Conservation (phyloP, 2,113 vertebrate species). For the Calcarius ornatus region DNA sequence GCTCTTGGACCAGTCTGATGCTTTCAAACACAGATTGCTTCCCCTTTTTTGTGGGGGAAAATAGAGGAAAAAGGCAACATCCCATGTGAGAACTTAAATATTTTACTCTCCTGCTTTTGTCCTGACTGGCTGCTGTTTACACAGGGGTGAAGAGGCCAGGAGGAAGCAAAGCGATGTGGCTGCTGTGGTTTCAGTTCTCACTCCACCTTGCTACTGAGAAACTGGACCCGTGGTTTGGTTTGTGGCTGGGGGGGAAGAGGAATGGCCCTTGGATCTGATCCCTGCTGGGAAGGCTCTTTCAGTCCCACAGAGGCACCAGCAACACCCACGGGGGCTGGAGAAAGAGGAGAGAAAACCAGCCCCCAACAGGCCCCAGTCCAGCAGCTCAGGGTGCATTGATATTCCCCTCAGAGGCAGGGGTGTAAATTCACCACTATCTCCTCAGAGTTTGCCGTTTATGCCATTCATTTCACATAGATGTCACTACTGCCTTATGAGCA, state of each 20-base stretch:
- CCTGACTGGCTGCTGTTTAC: not conserved
- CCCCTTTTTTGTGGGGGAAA: not conserved
- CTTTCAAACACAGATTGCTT: not conserved
- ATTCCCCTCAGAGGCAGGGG: not conserved
- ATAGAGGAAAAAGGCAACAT: not conserved
- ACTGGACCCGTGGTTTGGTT: not conserved
- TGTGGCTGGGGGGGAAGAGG: not conserved
- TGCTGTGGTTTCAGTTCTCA: slow-evolving; percentile 54
- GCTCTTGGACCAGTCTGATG: not conserved
- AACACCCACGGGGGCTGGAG: not conserved
- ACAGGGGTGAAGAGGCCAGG: not conserved
- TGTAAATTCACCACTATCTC: slow-evolving; percentile 58
- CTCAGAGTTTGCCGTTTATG: not conserved
- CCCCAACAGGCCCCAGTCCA: not conserved
- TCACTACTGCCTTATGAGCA: slow-evolving; percentile 71
- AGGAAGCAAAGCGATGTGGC: slow-evolving; percentile 19
- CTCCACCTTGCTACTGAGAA: slow-evolving; percentile 47
- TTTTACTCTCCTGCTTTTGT: not conserved
- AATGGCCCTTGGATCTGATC: not conserved
- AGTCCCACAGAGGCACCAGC: not conserved
- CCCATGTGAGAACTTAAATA: not conserved
- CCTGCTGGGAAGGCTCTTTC: not conserved
- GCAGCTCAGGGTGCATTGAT: not conserved
- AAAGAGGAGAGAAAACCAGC: not conserved
- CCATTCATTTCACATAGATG: slow-evolving; percentile 71